Conservation (phyloP, 1,140 invertebrate genomes). For the Drosophila dunni region DNA sequence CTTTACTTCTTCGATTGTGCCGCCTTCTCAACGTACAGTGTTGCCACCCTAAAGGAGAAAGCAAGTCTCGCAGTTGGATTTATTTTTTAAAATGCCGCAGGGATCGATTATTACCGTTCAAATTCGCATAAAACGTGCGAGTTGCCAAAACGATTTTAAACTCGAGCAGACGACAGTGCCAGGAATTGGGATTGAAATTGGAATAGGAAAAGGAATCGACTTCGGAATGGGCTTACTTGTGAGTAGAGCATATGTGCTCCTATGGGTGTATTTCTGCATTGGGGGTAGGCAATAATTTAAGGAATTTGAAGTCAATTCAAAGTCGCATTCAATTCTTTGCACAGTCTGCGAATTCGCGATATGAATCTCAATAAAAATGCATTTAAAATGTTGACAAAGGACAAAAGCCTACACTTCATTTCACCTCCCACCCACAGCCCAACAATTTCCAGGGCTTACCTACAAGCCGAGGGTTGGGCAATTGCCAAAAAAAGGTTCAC, state of each 20-base stretch:
- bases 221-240: slow-evolving; percentile 6
- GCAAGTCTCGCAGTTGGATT: slow-evolving; percentile 68
- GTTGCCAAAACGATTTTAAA: slow-evolving; percentile 78
- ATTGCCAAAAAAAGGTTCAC: slow-evolving; percentile 31
- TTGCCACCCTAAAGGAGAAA: neutral
- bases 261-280: slow-evolving; percentile 13
- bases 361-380: slow-evolving; percentile 84
- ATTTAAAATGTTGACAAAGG: slow-evolving; percentile 84
- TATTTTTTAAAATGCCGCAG: slow-evolving; percentile 85
- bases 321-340: slow-evolving; percentile 67
- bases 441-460: slow-evolving; percentile 41
- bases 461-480: neutral
- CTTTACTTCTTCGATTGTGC: neutral
- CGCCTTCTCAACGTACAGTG: neutral
- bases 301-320: slow-evolving; percentile 84
- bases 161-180: slow-evolving; percentile 22
- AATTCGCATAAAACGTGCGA: slow-evolving; percentile 85
- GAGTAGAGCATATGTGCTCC: slow-evolving; percentile 22
- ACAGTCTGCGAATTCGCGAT: slow-evolving; percentile 70
- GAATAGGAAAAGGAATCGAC: slow-evolving; percentile 1
- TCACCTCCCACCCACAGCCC: neutral
- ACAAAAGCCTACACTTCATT: slow-evolving; percentile 56
- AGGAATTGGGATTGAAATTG: slow-evolving; percentile 25
- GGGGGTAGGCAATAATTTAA: slow-evolving; percentile 79
- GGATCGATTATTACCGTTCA: slow-evolving; percentile 85